Percentiles rank a stretch among this genome's conserved stretches.
Conservation (phyloP, 2,113 vertebrate species). For the Paratilapia polleni region DNA sequence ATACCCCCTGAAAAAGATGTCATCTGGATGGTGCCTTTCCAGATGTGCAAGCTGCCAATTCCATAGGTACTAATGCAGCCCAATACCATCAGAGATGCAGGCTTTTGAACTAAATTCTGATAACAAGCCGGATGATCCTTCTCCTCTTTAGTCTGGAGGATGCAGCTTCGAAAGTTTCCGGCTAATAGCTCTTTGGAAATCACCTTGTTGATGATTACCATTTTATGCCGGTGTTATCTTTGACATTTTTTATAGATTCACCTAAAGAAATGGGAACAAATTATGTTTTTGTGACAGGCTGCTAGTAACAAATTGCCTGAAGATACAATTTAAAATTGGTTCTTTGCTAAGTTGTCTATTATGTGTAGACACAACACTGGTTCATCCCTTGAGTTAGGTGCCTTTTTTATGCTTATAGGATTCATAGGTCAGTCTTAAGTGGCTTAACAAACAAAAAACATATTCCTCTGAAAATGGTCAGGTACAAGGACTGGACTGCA, state of each 20-base stretch:
- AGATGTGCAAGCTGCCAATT: not conserved
- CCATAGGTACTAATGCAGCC: not conserved
- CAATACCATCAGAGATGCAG: too few relatives aligned
- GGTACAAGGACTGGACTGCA: not conserved
- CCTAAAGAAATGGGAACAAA: not conserved
- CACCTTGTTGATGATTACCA: too few relatives aligned
- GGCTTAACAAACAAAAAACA: not conserved
- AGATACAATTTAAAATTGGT: too few relatives aligned
- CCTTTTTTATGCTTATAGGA: not conserved
- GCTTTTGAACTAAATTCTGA: too few relatives aligned
- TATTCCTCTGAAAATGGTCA: not conserved
- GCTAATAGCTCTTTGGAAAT: too few relatives aligned
- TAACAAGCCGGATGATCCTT: too few relatives aligned
- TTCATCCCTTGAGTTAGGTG: not conserved
- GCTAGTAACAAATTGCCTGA: not conserved
- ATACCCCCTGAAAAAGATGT: too few relatives aligned
- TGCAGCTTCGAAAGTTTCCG: too few relatives aligned
- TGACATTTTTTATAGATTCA: not conserved
- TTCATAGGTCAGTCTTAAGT: not conserved
- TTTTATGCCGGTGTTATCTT: too few relatives aligned
- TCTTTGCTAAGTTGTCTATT: not conserved
- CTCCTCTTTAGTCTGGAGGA: too few relatives aligned
- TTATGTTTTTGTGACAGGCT: not conserved
- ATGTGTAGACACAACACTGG: not conserved
- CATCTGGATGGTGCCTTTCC: too few relatives aligned